Conservation (phyloP, 2,113 vertebrate species). For the Pheucticus melanocephalus region DNA sequence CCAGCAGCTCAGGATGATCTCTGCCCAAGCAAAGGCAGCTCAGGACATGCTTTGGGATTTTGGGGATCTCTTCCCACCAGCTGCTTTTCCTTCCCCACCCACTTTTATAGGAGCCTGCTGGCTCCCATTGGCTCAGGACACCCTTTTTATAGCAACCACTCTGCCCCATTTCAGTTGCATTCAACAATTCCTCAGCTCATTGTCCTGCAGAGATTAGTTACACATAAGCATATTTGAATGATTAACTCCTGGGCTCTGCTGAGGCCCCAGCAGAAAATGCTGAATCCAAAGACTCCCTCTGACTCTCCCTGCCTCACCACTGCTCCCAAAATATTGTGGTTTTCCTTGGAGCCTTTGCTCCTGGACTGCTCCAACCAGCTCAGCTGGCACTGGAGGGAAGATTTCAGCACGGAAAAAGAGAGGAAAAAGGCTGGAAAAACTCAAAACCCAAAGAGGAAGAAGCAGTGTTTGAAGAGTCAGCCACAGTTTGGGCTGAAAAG, state of each 20-base stretch:
- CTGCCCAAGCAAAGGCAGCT: not conserved
- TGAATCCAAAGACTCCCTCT: not conserved
- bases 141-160: not conserved
- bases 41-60: not conserved
- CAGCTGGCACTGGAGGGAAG: not conserved
- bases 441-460: not conserved
- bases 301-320: not conserved
- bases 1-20: not conserved
- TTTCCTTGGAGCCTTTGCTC: not conserved
- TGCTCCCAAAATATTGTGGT: not conserved
- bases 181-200: conserved; percentile 48
- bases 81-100: conserved; percentile 24
- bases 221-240: conserved; percentile 64
- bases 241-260: conserved; percentile 61
- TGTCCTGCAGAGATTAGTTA: conserved; percentile 49
- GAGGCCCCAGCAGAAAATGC: conserved; percentile 44
- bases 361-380: not conserved
- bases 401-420: not conserved
- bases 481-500: not conserved
- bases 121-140: conserved; percentile 7
- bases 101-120: conserved; percentile 12
- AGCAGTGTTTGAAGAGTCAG: not conserved
- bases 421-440: not conserved
- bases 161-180: conserved; percentile 26
- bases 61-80: not conserved